Evolutionary conservation across 2,113 vertebrate genomes (phyloP), one percentile per base, ranked within the genome.

Genomic region (Pardalotus punctatus): DNA sequence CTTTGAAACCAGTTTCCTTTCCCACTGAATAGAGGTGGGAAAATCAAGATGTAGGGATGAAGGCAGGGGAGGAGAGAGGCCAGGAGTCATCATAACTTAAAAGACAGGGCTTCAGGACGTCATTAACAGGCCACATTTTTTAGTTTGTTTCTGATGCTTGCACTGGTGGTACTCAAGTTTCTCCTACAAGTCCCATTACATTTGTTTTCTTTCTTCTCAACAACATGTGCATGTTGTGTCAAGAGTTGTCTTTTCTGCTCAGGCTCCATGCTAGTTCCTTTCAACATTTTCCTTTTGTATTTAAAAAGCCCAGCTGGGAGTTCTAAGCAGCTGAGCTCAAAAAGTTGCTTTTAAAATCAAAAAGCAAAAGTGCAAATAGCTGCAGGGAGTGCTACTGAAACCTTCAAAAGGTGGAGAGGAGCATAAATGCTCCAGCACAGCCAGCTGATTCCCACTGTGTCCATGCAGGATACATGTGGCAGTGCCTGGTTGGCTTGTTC

Each of bases 341-440:
- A 92, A 79, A 48, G 9, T 72, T 74, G 74, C 57, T 86, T 93
- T 88, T 85, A 92, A 92, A 95, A 91, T 77, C 47, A 78, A 84
- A 50, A 84, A 86, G 60, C 14, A 74, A 35, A 89, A 80, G 61
- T 66, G 54, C 36, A 94, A 84, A 86, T 42, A 93, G 76, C 85
- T 90, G 61, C 79, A 79, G 92, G 74, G 58, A 90, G 33, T 4
- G 0, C 42, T 56, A 29, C 24, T 51, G 60, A 92, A 83, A 90
- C 28, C 42, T 80, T 79, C 28, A 40, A n/a, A 90, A 54, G 33
- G 54, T 36, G 18, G 29, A 51, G 67, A 60, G 38, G 13, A 83
- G 28, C 15, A 45, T 36, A 65, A 89, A 84, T 23, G 62, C 48
- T 89, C 42, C 43, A 7, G 33, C 11, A 54, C 12, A 85, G 36